Percentiles rank a stretch among this genome's conserved stretches.
phyloP scores from a whole-genome alignment of 2,113 vertebrate genomes.

The Toxotes jaculatrix region DNA sequence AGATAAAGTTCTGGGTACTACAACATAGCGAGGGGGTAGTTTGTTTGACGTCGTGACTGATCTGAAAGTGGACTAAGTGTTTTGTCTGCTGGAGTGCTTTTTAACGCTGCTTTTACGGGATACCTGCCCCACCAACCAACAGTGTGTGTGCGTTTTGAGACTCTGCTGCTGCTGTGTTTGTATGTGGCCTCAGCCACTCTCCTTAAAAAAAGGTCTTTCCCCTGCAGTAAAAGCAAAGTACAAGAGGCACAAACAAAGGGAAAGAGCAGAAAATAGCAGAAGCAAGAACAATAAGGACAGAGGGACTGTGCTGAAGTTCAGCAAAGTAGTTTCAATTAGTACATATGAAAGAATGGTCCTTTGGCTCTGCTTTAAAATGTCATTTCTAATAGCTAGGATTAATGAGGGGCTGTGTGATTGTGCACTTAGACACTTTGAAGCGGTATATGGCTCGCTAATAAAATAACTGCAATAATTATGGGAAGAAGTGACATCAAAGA shows the following conservation, averaged over 20 bases:
- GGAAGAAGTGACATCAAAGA: constrained; percentile 47
- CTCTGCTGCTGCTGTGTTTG: constrained; percentile 14
- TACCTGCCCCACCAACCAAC: background rate
- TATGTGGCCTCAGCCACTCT: constrained; percentile 21
- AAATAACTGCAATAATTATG: constrained; percentile 50
- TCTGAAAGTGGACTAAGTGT: constrained; percentile 48
- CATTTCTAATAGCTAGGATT: constrained; percentile 67
- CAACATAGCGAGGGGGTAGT: constrained; percentile 37
- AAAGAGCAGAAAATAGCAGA: background rate
- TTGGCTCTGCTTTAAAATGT: constrained; percentile 66
- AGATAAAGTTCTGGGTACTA: constrained; percentile 29
- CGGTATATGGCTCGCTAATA: constrained; percentile 22
- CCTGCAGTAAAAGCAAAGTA: constrained; percentile 28
- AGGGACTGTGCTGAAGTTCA: constrained; percentile 17
- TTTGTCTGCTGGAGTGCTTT: constrained; percentile 60
- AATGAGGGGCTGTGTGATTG: constrained; percentile 21
- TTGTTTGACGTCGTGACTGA: constrained; percentile 72
- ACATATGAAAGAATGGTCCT: constrained; percentile 32
- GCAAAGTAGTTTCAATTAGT: constrained; percentile 59
- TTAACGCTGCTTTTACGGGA: constrained; percentile 53
- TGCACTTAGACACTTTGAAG: constrained; percentile 48
- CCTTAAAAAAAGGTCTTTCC: constrained; percentile 34
- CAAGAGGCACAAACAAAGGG: background rate
- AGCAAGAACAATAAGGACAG: constrained; percentile 33
- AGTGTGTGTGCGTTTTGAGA: background rate